Base-by-base conservation (phyloP, 2,888 invertebrate species). In the Macrophya alboannulata region DNA sequence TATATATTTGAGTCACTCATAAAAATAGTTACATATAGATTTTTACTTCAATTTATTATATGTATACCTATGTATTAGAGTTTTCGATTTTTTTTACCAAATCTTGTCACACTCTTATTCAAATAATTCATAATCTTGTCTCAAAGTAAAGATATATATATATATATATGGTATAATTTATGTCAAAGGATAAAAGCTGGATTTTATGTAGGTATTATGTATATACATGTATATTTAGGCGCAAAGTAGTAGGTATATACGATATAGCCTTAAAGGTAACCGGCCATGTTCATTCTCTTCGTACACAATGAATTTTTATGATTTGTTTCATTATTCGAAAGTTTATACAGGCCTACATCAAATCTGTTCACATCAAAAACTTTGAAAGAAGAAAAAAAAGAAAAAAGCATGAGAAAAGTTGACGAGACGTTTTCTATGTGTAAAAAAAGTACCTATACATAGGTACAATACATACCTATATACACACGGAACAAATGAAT, bases 1-100 rank as follows among this genome's bases (percentile, higher is more conserved):
- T 21, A 25, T 48, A 15, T 55, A 51, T 51, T 55, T 6, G 25
- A 9, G 43, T 51, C 55, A 51, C 15, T 31, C 37, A 21, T 25
- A 45, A 74, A 74, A 74, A 74, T 74, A 74, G 74, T 12, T 45
- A 74, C 45, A 12, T 45, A 74, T 74, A n/a, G n/a, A 45, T 31
- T 21, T 10, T 10, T 21, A 4, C 6, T 9, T 25, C 4, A 17
- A 45, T 21, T 45, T 21, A 21, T n/a, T 45, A 45, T 45, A 8
- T 43, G 45, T 25, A 45, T 1, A 74, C 25, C 10, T 10, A 37
- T 17, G 0, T 31, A 3, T 68, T 68, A 10, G 0, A 8, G 12
- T 68, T 37, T 68, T 68, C 68, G n/a, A 21, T 0, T 62, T 62
- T 62, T 62, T n/a, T 10, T 3, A 62, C 25, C 31, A 31, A 31